Evolutionary conservation across 2,113 vertebrate genomes (phyloP).

Genomic region (Chloropsis hardwickii): DNA sequence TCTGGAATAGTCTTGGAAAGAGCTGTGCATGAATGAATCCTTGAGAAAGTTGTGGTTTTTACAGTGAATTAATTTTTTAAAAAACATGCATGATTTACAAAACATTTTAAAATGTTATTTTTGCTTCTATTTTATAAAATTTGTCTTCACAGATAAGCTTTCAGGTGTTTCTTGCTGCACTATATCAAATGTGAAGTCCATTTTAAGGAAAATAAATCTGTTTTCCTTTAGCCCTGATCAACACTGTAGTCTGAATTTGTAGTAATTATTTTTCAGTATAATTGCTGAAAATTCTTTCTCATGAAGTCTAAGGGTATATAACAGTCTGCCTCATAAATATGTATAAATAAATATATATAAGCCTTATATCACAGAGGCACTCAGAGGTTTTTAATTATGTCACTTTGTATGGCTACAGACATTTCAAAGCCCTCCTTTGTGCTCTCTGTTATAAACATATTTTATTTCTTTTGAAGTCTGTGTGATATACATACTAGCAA

Average conservation of each 20-base stretch:
- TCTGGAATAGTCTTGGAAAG: slow-evolving; percentile 34
- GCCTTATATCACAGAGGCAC: slow-evolving; percentile 81
- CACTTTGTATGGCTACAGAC: slow-evolving; percentile 88
- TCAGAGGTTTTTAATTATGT: slow-evolving; percentile 91
- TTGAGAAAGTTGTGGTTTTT: slow-evolving; percentile 16
- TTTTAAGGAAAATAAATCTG: slow-evolving; percentile 3
- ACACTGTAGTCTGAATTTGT: neutral
- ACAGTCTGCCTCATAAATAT: slow-evolving; percentile 67
- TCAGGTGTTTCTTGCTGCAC: neutral
- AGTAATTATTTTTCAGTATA: slow-evolving; percentile 56
- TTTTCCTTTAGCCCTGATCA: slow-evolving; percentile 21
- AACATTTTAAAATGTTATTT: slow-evolving; percentile 19
- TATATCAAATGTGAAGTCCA: neutral
- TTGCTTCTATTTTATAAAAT: slow-evolving; percentile 9
- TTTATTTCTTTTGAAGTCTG: slow-evolving; percentile 92
- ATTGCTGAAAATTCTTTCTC: slow-evolving; percentile 44
- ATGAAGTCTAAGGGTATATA: slow-evolving; percentile 35
- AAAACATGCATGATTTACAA: neutral
- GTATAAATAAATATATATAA: slow-evolving; percentile 71
- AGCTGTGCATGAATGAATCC: slow-evolving; percentile 21
- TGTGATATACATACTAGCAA: slow-evolving; percentile 93
- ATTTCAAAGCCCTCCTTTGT: slow-evolving; percentile 92
- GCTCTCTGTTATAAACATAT: slow-evolving; percentile 88
- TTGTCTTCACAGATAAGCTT: neutral
- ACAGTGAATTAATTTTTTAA: slow-evolving; percentile 17